Conservation (phyloP, 2,888 invertebrate genomes). For the Nesidiocoris tenuis region DNA sequence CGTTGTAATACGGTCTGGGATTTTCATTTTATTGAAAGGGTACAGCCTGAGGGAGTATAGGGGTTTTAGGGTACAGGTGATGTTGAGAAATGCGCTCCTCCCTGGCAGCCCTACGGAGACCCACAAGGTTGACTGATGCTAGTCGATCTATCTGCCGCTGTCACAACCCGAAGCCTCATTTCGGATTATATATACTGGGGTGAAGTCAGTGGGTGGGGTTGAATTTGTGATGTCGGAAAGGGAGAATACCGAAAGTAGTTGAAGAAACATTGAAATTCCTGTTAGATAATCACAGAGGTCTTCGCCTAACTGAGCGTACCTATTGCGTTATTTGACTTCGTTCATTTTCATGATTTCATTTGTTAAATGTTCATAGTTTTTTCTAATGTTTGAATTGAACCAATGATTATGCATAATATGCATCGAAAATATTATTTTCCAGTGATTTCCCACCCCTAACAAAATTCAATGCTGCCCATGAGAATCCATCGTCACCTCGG, state of each 20-base stretch:
- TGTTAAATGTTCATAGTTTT: too few relatives aligned
- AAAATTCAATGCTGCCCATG: too few relatives aligned
- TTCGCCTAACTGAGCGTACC: too few relatives aligned
- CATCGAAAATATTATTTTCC: too few relatives aligned
- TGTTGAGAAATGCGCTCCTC: conserved; percentile 36
- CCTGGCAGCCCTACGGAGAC: conserved; percentile 6
- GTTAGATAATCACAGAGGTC: too few relatives aligned
- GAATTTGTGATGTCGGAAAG: background rate
- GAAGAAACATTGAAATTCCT: conserved; percentile 38
- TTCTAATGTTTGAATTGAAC: too few relatives aligned
- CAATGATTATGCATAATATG: too few relatives aligned
- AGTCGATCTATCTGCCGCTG: conserved; percentile 33
- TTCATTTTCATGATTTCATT: too few relatives aligned
- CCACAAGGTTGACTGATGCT: conserved; percentile 25
- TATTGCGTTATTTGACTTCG: too few relatives aligned
- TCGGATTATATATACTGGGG: conserved; percentile 36
- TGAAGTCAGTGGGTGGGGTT: background rate
- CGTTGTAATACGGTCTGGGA: background rate
- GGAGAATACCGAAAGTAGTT: background rate
- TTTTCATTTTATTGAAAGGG: background rate
- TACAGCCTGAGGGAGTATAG: background rate
- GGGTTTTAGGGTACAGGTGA: conserved; percentile 39
- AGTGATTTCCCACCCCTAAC: too few relatives aligned
- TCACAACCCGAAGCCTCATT: conserved; percentile 41
- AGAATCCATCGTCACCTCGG: too few relatives aligned